Evolutionary conservation across 2,797 vertebrate species (phyloP).

Genomic region (Otolemur crassicaudatus): DNA sequence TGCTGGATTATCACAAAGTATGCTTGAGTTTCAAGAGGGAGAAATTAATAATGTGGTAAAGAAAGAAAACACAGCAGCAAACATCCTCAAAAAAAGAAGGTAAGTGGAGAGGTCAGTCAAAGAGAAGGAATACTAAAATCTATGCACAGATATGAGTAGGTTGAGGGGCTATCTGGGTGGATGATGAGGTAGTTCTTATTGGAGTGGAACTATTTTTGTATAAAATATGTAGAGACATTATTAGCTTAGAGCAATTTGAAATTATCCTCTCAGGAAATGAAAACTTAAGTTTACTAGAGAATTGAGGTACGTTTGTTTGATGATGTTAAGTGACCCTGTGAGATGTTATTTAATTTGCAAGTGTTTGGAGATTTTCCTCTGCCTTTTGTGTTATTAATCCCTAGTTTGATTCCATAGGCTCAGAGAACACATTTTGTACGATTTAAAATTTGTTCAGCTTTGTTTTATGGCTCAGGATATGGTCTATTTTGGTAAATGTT

Average conservation of each 20-base stretch:
- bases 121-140: not conserved
- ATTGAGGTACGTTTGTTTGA: not conserved
- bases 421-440: not conserved
- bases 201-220: not conserved
- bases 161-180: not conserved
- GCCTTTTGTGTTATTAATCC: not conserved
- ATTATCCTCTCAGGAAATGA: not conserved
- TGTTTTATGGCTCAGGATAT: slow-evolving; percentile 8
- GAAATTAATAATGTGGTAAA: not conserved
- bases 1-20: not conserved
- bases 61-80: slow-evolving; percentile 12
- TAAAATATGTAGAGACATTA: not conserved
- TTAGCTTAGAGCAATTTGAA: not conserved
- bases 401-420: slow-evolving; percentile 1
- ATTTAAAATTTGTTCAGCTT: not conserved
- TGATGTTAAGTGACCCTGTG: not conserved
- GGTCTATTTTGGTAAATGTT: slow-evolving; percentile 17
- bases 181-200: slow-evolving; percentile 6
- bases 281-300: slow-evolving; percentile 5
- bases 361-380: not conserved
- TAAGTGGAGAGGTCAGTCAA: not conserved
- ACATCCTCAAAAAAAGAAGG: not conserved
- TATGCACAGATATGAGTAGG: not conserved
- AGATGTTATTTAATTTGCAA: not conserved
- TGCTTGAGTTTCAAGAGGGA: slow-evolving; percentile 1